Conservation (phyloP, 2,113 vertebrate species). For the Hyaena hyaena region DNA sequence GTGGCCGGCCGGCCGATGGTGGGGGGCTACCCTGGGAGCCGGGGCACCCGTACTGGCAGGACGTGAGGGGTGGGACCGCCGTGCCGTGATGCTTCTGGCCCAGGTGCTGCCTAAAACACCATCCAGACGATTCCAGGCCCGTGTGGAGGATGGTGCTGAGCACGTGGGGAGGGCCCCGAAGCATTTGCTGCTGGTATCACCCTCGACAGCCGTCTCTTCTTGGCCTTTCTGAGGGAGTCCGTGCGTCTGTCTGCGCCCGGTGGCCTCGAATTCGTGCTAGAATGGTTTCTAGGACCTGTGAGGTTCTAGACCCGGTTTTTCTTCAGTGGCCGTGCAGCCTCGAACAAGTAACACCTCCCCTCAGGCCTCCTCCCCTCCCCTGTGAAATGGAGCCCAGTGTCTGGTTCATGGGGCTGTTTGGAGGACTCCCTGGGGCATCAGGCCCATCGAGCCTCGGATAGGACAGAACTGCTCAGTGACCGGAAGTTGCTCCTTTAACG, state of each 20-base stretch:
- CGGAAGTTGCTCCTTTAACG: background rate
- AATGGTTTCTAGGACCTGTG: background rate
- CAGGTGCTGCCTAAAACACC: background rate
- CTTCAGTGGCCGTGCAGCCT: background rate
- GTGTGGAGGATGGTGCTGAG: background rate
- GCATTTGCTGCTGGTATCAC: accelerated
- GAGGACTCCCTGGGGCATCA: background rate
- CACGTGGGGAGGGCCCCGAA: background rate
- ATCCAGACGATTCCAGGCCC: accelerated
- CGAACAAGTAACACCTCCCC: background rate
- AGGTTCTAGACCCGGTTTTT: background rate
- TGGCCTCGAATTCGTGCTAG: background rate
- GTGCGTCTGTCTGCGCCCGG: accelerated
- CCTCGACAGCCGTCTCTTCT: background rate
- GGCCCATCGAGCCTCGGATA: background rate
- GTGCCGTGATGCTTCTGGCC: background rate
- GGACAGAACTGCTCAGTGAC: background rate
- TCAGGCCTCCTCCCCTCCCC: background rate
- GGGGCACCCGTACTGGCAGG: background rate
- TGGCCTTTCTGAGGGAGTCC: background rate
- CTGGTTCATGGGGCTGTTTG: background rate
- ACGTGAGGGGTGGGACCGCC: background rate
- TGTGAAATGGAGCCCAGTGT: accelerated
- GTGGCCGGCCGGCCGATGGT: background rate
- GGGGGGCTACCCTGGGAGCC: background rate